These are phyloP conservation scores for Neoniphon sammara DNA, from an alignment of 2,797 vertebrate species.

Conservation along the genomic window DNA sequence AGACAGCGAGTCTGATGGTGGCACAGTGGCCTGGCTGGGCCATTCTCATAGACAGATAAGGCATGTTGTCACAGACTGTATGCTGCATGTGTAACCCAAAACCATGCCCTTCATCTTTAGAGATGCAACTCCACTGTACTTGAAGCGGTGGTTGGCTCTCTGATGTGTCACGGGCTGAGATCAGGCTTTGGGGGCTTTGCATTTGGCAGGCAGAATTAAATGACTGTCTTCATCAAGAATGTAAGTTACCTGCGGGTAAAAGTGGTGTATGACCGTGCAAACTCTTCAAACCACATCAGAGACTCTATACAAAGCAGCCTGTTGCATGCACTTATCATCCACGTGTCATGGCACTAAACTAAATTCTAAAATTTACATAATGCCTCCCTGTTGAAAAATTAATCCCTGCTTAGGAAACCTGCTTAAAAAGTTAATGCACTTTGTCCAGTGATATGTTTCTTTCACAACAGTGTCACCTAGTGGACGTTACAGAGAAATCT, in stretches of 20 bases:
- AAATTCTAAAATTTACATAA: no score
- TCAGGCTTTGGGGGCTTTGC: neutral
- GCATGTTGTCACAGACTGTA: conserved; percentile 19
- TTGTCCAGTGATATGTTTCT: neutral
- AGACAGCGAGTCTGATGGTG: conserved; percentile 7
- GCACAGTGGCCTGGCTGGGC: neutral
- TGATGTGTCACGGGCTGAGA: conserved; percentile 15
- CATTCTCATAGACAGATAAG: conserved; percentile 54
- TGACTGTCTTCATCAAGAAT: neutral
- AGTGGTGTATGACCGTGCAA: neutral
- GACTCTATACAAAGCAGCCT: neutral
- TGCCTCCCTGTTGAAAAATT: neutral
- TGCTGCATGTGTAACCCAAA: conserved; percentile 39
- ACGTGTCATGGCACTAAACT: neutral
- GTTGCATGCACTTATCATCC: neutral
- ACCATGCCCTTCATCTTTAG: conserved; percentile 26
- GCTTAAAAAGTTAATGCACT: neutral
- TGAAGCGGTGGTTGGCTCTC: conserved; percentile 23
- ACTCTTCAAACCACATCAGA: neutral
- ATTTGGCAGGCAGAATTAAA: no score
- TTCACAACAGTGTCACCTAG: conserved; percentile 56
- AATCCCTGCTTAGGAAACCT: neutral
- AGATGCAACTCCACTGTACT: conserved; percentile 26
- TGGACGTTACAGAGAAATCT: conserved; percentile 23
- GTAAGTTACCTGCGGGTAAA: conserved; percentile 1